Conservation (phyloP, 1,140 invertebrate genomes). For the Zaprionus ghesquierei region DNA sequence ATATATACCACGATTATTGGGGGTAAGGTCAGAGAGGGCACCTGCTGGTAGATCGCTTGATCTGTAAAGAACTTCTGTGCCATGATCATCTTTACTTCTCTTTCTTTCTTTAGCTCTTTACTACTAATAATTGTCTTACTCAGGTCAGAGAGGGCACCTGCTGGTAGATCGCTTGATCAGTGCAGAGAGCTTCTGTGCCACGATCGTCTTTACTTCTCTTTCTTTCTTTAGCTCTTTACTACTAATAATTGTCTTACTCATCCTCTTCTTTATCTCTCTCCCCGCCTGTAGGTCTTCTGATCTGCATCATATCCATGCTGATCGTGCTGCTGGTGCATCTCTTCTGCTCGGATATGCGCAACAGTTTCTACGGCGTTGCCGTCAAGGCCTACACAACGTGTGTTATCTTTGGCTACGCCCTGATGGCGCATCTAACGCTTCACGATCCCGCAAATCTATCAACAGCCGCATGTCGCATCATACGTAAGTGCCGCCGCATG, state of each 20-base stretch:
- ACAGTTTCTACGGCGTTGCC: conserved; percentile 76
- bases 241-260: not conserved
- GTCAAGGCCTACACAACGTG: conserved; percentile 69
- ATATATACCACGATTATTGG: not conserved
- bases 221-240: not conserved
- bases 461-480: conserved; percentile 51
- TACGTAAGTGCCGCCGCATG: conserved; percentile 49
- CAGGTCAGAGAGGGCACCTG: not conserved
- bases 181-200: too few relatives aligned
- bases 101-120: not conserved
- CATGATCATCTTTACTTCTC: not conserved
- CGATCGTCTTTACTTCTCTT: not conserved
- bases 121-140: not conserved
- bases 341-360: conserved; percentile 72
- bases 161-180: not conserved
- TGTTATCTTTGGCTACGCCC: conserved; percentile 71
- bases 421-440: conserved; percentile 64
- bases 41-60: not conserved
- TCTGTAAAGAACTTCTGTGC: not conserved
- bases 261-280: not conserved
- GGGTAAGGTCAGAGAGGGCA: not conserved
- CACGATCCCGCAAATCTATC: conserved; percentile 66
- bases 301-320: conserved; percentile 74
- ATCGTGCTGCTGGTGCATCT: conserved; percentile 72
- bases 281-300: conserved; percentile 55